Evolutionary conservation across 2,888 invertebrate species (phyloP), one percentile per base, ranked within the genome.

Genomic region (Cistogaster globosa): DNA sequence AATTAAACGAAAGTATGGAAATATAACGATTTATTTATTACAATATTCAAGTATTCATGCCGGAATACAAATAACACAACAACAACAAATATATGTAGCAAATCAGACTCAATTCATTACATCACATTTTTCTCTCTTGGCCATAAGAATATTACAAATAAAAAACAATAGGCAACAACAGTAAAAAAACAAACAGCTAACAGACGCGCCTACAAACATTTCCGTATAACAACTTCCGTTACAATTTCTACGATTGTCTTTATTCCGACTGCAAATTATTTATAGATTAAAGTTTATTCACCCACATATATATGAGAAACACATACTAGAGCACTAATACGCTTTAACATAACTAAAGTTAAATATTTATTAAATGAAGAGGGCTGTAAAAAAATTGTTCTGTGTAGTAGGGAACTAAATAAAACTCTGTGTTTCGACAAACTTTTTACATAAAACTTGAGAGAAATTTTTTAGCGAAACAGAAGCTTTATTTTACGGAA

Each of bases 151-250:
- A 16, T 22, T 58, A 14, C 18, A 26, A 32, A 32, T 32, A 32
- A 32, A 26, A 26, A 26, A 26, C 26, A 26, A 26, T 26, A 26
- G 4, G 26, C 26, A 26, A 26, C 26, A 51, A 38, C 16, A 16
- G 16, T 14, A 57, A 69, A 62, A 58, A 18, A 32, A 38, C 32
- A 71, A 71, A 26, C 20, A 32, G 36, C 16, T n/a, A 58, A 20
- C 55, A 69, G 32, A 32, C 55, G 20, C 60, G 55, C 65, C 38
- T 53, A 20, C 79, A 72, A 74, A 72, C 72, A 22, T 72, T 80
- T 80, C 72, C 72, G 72, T 26, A 67, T 60, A 74, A 80, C 79
- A 80, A 80, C 72, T 80, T 80, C 72, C 79, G 72, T 65, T 80
- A 80, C 72, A 72, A 67, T 72, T 80, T 80, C 60, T 32, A 58